A percentile compares a stretch with the other conserved stretches of the same genome.
These are phyloP conservation scores for Charina bottae DNA, from an alignment of 2,113 vertebrate genomes.

Conservation along the genomic window DNA sequence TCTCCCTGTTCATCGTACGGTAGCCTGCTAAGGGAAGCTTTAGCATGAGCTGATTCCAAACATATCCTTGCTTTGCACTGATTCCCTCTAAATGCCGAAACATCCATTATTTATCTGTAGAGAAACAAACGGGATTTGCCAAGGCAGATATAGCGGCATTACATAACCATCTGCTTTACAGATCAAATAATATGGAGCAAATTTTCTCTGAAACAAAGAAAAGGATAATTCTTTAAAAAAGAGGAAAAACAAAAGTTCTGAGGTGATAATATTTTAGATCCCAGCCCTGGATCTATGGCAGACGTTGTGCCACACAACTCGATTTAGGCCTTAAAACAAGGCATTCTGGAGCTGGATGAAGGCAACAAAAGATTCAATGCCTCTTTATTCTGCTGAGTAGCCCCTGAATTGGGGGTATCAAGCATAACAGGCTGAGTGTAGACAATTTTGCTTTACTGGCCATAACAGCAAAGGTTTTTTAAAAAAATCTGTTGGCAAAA, in stretches of 20 bases:
- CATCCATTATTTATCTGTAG: constrained; percentile 47
- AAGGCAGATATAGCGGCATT: constrained; percentile 10
- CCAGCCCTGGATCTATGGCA: background rate
- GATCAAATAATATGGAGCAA: background rate
- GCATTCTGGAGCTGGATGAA: background rate
- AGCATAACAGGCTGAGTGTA: background rate
- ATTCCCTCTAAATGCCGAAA: constrained; percentile 34
- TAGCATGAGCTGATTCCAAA: constrained; percentile 25
- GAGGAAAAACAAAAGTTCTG: background rate
- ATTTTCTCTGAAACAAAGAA: background rate
- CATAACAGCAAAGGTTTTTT: background rate
- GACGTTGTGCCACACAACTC: background rate
- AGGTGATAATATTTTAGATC: background rate
- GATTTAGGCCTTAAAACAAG: background rate
- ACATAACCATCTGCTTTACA: constrained; percentile 34
- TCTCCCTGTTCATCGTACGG: background rate
- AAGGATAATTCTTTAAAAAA: background rate
- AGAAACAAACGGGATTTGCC: constrained; percentile 28
- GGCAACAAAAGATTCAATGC: background rate
- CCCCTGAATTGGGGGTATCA: background rate
- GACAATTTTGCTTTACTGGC: background rate
- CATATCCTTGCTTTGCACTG: background rate
- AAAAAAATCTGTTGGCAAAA: background rate
- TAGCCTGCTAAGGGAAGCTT: constrained; percentile 32
- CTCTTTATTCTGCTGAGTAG: background rate